Base-by-base conservation (phyloP, 2,113 vertebrate genomes). In the Spea bombifrons region DNA sequence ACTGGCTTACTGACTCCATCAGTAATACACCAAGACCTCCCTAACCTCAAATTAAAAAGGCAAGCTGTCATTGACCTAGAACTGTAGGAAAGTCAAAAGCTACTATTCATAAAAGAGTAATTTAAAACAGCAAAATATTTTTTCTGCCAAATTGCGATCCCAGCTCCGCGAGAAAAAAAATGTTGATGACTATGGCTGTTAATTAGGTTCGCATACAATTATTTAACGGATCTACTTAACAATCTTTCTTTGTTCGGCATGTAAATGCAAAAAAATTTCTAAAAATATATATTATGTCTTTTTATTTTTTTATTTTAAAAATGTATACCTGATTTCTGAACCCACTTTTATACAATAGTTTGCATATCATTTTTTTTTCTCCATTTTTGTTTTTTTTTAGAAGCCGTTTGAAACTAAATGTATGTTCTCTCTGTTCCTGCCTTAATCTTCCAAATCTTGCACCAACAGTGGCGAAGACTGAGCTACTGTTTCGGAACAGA, bases 401-500 rank as follows among this genome's bases (percentile, higher is more conserved):
- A 49, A 57, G 48, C 59, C 66, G 76, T 66, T 73, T 73, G 17
- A 49, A 43, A 73, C 66, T 66, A 79, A 79, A 79, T 16, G 80
- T 57, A 84, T 83, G 43, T 81, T 44, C 55, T 83, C 85, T 84
- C 84, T 85, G 86, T 85, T 71, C 50, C 0, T 78, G 78, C 66
- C 83, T 83, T 81, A 74, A 1, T 81, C 74, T 71, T 66, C 80
- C 83, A 84, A 85, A 87, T 82, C 82, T 9, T 49, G 59, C 82
- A 85, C 83, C 76, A 79, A 66, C 63, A 66, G 57, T 71, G 48
- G 71, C 64, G 61, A 79, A 79, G 69, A 79, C 76, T 80, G 77
- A 4, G 77, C 77, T 80, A 80, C 77, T 80, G 77, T 80, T 80
- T 86, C 82, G 80, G 80, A 73, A 82, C 82, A 81, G 80, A 85